Conservation (phyloP, 2,113 vertebrate genomes). For the Heptranchias perlo region DNA sequence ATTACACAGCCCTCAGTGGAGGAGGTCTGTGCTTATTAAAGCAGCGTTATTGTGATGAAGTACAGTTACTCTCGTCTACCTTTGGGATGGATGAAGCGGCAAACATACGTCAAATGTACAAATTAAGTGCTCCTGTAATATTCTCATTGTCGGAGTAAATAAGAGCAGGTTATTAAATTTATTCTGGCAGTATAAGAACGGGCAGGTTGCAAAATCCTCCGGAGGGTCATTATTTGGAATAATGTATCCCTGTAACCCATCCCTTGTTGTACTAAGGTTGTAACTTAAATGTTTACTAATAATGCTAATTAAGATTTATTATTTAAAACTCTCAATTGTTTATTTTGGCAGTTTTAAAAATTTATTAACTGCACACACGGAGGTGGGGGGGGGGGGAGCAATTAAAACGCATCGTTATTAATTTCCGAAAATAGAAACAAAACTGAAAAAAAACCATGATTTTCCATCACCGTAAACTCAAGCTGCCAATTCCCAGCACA, state of each 20-base stretch:
- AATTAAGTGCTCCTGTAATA: background rate
- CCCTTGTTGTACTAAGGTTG: background rate
- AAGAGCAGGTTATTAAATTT: background rate
- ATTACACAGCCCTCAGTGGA: background rate
- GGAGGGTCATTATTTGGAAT: background rate
- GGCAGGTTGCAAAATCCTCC: background rate
- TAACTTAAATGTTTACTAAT: constrained; percentile 9
- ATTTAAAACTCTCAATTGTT: background rate
- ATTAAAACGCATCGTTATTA: background rate
- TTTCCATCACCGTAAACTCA: background rate
- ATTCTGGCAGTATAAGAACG: background rate
- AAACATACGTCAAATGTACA: background rate
- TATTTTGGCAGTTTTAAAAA: background rate
- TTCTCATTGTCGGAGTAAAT: background rate
- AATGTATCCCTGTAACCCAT: background rate
- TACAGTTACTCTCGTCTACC: background rate
- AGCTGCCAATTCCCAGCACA: background rate
- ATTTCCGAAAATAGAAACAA: background rate
- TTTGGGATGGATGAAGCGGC: background rate
- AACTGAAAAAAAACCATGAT: background rate
- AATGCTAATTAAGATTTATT: constrained; percentile 32
- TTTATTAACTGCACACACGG: background rate
- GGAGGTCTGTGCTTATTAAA: background rate
- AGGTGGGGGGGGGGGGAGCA: background rate
- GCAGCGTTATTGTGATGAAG: background rate